A percentile compares a stretch with the other conserved stretches of the same genome.
Evolutionary conservation across 2,888 invertebrate species (phyloP).

Genomic region (Sipunculus nudus): DNA sequence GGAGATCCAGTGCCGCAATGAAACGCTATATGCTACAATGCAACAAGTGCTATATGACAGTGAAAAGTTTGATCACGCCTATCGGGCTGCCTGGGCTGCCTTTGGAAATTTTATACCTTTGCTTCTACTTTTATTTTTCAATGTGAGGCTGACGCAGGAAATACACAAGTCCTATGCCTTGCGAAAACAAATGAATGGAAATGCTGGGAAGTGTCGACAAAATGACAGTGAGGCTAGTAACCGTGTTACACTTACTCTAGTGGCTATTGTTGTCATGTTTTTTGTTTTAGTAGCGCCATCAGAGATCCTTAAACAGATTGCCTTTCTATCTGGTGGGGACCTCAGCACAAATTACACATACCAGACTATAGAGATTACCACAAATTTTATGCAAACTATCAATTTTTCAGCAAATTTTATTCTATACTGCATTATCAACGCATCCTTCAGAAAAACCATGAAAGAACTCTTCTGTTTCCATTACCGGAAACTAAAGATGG

Average conservation of each 20-base stretch:
- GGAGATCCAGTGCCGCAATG: neutral
- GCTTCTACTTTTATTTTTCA: slow-evolving; percentile 40
- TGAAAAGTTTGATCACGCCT: slow-evolving; percentile 40
- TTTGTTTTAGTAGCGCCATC: slow-evolving; percentile 45
- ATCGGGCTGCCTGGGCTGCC: slow-evolving; percentile 38
- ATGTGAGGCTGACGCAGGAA: slow-evolving; percentile 35
- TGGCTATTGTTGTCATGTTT: slow-evolving; percentile 46
- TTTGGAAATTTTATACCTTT: slow-evolving; percentile 45
- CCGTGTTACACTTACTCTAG: slow-evolving; percentile 44
- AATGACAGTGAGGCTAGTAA: slow-evolving; percentile 34
- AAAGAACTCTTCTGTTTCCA: slow-evolving; percentile 41
- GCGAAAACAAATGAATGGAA: slow-evolving; percentile 49
- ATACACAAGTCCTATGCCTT: slow-evolving; percentile 47
- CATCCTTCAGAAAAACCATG: slow-evolving; percentile 77
- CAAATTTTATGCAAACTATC: slow-evolving; percentile 78
- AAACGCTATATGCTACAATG: neutral
- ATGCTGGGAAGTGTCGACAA: slow-evolving; percentile 9
- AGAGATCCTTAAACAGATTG: slow-evolving; percentile 43
- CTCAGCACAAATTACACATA: slow-evolving; percentile 39
- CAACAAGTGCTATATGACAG: slow-evolving; percentile 10
- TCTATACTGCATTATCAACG: slow-evolving; percentile 81
- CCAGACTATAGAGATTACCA: slow-evolving; percentile 65
- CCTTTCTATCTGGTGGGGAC: slow-evolving; percentile 28
- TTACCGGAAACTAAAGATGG: slow-evolving; percentile 14
- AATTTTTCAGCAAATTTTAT: slow-evolving; percentile 83